Evolutionary conservation across 2,888 invertebrate species (phyloP).

Genomic region (Disparrhopalites patrizii): DNA sequence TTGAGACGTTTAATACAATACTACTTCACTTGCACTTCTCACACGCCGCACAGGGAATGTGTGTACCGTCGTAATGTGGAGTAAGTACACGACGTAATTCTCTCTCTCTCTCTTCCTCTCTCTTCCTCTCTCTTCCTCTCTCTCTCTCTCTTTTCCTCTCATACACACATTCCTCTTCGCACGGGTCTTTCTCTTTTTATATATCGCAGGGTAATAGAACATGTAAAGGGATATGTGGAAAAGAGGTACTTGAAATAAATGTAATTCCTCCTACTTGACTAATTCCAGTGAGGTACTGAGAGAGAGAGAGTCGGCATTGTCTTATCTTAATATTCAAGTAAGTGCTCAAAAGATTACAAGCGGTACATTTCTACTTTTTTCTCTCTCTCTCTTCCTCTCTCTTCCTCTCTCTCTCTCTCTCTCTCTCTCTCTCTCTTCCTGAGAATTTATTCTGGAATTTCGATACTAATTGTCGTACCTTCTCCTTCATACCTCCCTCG

Average conservation of each 20-base stretch:
- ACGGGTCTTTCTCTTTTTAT: no score
- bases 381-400: constrained; percentile 11
- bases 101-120: background rate
- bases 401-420: constrained; percentile 10
- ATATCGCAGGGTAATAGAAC: no score
- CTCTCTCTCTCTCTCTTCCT: background rate
- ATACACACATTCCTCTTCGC: background rate
- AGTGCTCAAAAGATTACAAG: no score
- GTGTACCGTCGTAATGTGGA: no score
- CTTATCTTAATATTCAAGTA: constrained; percentile 1
- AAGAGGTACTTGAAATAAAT: background rate
- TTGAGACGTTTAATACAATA: no score
- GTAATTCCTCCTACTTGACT: background rate
- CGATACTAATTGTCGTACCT: constrained; percentile 15
- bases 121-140: background rate
- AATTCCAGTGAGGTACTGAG: background rate
- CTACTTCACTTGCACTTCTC: no score
- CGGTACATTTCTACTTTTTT: constrained; percentile 1
- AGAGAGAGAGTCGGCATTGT: constrained; percentile 8
- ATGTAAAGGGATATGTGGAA: no score
- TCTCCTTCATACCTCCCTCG: constrained; percentile 6
- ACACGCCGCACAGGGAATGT: no score
- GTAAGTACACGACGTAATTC: no score
- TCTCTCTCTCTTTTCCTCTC: background rate
- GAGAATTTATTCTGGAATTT: constrained; percentile 13